Base-by-base conservation (phyloP, 1,140 invertebrate genomes). In the Acromyrmex echinatior region DNA sequence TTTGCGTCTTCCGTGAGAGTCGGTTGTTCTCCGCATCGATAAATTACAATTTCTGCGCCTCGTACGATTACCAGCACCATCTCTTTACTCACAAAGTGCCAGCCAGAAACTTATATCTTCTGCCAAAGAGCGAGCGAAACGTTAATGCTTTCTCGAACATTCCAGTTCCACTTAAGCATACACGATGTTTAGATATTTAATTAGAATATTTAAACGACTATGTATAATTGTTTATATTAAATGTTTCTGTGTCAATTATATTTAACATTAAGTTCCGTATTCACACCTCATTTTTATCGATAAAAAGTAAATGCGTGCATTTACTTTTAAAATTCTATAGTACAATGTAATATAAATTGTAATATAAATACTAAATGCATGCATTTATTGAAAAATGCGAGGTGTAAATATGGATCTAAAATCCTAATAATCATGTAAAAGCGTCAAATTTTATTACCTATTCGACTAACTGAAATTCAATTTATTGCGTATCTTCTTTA, bases 21-120 rank as follows among this genome's bases (percentile, higher is more conserved):
- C 53, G 18, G 53, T 51, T 14, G 16, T 60, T 28, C 70, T 49
- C 3, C 45, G 4, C 63, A 68, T 80, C 78, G 56, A 84, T 84
- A 84, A 84, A 84, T 84, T 84, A 76, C 80, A 76, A 84, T 76
- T 82, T 74, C 80, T 84, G 39, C 80, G 56, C 70, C 45, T 62
- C 56, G 45, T 82, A 74, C 68, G 80, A 76, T 76, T 62, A 18
- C 39, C 56, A 62, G 56, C 16, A 18, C 39, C 39, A 18, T 62
- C 80, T 74, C 70, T 74, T 74, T 74, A 56, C 70, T 84, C 28
- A 51, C 80, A 76, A 82, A 84, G 70, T 74, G 35, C 80, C 7
- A 84, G 35, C 53, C 12, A 53, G 68, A 82, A 84, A 74, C 80
- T 82, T 82, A 82, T 25, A n/a, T 74, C 53, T 60, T 71, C 66